A percentile compares a stretch with the other conserved stretches of the same genome.
These are phyloP conservation scores for Capreolus pygargus DNA, from an alignment of 2,113 vertebrate genomes.

Conservation along the genomic window DNA sequence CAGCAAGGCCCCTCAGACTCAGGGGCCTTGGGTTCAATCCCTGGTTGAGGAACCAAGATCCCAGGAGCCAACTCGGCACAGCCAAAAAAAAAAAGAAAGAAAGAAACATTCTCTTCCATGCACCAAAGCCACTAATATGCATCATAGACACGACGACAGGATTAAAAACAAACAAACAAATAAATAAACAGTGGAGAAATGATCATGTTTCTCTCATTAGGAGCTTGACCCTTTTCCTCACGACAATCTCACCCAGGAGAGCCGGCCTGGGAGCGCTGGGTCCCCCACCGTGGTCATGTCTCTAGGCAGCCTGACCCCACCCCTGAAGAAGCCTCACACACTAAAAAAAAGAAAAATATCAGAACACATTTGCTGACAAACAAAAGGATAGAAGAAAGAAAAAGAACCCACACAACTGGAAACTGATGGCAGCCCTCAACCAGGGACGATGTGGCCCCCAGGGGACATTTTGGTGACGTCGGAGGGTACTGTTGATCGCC, in stretches of 20 bases:
- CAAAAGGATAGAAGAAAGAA: not conserved
- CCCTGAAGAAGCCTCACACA: not conserved
- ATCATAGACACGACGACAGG: not conserved
- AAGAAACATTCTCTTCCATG: not conserved
- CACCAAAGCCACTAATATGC: not conserved
- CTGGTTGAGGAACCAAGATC: not conserved
- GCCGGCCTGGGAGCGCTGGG: not conserved
- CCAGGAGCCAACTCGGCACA: not conserved
- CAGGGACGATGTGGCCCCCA: too few relatives aligned
- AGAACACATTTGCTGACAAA: not conserved
- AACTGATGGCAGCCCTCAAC: not conserved
- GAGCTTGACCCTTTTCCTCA: not conserved
- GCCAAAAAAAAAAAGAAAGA: not conserved
- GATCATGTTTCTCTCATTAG: not conserved
- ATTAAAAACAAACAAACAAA: not conserved
- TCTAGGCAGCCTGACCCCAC: not conserved
- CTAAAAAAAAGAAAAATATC: not conserved
- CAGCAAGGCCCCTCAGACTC: not conserved
- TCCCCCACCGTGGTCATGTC: not conserved
- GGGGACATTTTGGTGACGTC: not conserved
- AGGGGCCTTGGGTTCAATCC: not conserved
- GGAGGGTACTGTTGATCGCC: not conserved
- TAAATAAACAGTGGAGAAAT: not conserved
- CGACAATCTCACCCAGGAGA: not conserved
- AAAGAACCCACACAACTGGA: not conserved